Percentiles rank a stretch among this genome's conserved stretches.
phyloP scores from a whole-genome alignment of 2,113 vertebrate genomes.

The Hoplias malabaricus region DNA sequence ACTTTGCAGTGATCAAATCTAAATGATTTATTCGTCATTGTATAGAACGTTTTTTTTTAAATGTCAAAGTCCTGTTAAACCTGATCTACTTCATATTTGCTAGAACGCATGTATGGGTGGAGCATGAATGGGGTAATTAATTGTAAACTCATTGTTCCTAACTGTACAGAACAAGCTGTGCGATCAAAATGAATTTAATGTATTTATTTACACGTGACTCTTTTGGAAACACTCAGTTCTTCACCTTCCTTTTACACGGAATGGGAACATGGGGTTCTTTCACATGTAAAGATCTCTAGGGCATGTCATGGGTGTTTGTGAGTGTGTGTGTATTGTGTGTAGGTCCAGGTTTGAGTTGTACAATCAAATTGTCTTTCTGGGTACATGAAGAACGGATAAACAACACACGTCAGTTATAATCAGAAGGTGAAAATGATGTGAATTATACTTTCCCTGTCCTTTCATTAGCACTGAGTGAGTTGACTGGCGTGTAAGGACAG shows the following conservation, averaged over 20 bases:
- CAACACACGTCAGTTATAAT: not conserved
- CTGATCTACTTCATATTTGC: too few species aligned
- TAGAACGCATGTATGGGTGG: too few species aligned
- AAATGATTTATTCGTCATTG: too few species aligned
- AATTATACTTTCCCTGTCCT: not conserved
- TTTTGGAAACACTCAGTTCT: constrained; percentile 19
- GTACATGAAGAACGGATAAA: too few species aligned
- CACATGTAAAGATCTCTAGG: not conserved
- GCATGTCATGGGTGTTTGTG: not conserved
- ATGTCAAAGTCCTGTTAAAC: too few species aligned
- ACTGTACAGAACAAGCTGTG: not conserved
- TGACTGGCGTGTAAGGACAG: not conserved
- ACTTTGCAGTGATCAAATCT: too few species aligned
- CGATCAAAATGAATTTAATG: not conserved
- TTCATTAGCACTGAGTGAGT: not conserved
- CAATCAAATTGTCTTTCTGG: not conserved
- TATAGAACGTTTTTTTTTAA: too few species aligned
- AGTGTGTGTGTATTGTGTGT: not conserved
- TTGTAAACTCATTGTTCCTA: too few species aligned
- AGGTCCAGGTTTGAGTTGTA: not conserved
- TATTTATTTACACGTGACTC: not conserved
- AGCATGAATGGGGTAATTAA: too few species aligned
- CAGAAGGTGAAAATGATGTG: not conserved
- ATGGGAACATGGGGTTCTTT: not conserved
- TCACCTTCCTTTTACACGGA: not conserved